Evolutionary conservation across 1,140 invertebrate genomes (phyloP).

Genomic region (Drosophila baimaii): DNA sequence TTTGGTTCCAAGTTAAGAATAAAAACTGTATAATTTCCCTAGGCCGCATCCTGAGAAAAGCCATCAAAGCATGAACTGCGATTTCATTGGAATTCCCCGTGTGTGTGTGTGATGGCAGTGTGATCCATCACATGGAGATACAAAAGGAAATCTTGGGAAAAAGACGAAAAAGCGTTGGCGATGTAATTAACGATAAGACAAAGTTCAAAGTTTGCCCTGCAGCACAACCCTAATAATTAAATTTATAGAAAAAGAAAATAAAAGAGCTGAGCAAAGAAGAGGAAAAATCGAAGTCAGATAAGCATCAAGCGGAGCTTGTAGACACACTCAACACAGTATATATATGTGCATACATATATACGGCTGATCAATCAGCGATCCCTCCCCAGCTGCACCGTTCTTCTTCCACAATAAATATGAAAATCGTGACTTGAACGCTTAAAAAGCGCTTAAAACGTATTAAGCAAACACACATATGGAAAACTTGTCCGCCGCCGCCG

Average conservation of each 20-base stretch:
- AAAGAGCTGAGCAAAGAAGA: slow-evolving; percentile 10
- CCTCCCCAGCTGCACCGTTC: slow-evolving; percentile 15
- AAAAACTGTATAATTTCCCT: slow-evolving; percentile 57
- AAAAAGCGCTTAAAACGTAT: slow-evolving; percentile 82
- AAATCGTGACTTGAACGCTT: slow-evolving; percentile 83
- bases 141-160: slow-evolving; percentile 64
- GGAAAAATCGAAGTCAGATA: slow-evolving; percentile 74
- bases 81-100: slow-evolving; percentile 70
- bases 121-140: slow-evolving; percentile 61
- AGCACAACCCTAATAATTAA: slow-evolving; percentile 65
- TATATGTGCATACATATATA: slow-evolving; percentile 13
- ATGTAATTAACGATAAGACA: slow-evolving; percentile 75
- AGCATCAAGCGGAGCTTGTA: slow-evolving; percentile 53
- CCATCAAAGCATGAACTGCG: slow-evolving; percentile 69
- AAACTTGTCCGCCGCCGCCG: slow-evolving; percentile 68
- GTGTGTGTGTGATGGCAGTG: slow-evolving; percentile 20
- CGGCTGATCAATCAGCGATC: slow-evolving; percentile 75
- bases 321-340: slow-evolving; percentile 26
- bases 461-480: slow-evolving; percentile 77
- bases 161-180: slow-evolving; percentile 75
- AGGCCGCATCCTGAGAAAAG: slow-evolving; percentile 62
- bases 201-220: slow-evolving; percentile 57
- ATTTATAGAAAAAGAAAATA: slow-evolving; percentile 62
- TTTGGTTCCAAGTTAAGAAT: slow-evolving; percentile 19
- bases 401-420: slow-evolving; percentile 68